These are phyloP conservation scores for Ectropis crepuscularia DNA, from an alignment of 2,888 invertebrate species.

Conservation along the genomic window DNA sequence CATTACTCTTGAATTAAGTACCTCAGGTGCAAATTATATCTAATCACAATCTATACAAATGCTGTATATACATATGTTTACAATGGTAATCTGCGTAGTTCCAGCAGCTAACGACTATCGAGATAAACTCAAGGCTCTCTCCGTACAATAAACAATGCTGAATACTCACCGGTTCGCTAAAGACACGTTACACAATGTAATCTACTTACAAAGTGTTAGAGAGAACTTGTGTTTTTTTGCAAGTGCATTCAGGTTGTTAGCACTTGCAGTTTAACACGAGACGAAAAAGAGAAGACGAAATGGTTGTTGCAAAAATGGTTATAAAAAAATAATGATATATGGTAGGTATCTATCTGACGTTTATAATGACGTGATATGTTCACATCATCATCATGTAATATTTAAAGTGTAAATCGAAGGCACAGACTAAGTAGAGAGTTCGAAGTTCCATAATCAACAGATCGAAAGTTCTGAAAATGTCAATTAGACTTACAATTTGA, in stretches of 20 bases:
- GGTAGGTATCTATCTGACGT: too few species aligned
- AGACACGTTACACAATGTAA: slow-evolving; percentile 4
- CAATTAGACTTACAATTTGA: too few species aligned
- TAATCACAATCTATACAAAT: neutral
- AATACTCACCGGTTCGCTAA: slow-evolving; percentile 12
- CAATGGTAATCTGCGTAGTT: slow-evolving; percentile 1
- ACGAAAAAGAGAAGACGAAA: too few species aligned
- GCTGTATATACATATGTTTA: neutral
- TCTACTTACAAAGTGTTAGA: neutral
- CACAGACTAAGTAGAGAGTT: too few species aligned
- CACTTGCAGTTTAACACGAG: too few species aligned
- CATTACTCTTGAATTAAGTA: neutral
- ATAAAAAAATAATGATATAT: too few species aligned
- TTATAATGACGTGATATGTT: too few species aligned
- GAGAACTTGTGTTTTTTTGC: neutral
- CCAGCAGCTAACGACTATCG: slow-evolving; percentile 15
- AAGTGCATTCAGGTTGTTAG: neutral
- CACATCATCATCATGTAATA: too few species aligned
- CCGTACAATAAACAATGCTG: slow-evolving; percentile 16
- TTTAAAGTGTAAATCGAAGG: too few species aligned
- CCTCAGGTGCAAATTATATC: neutral
- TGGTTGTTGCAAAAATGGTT: too few species aligned
- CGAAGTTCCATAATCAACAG: too few species aligned
- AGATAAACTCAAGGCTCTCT: slow-evolving; percentile 24
- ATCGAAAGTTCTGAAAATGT: too few species aligned